Evolutionary conservation across 2,888 invertebrate species (phyloP).

Genomic region (Nowickia ferox): DNA sequence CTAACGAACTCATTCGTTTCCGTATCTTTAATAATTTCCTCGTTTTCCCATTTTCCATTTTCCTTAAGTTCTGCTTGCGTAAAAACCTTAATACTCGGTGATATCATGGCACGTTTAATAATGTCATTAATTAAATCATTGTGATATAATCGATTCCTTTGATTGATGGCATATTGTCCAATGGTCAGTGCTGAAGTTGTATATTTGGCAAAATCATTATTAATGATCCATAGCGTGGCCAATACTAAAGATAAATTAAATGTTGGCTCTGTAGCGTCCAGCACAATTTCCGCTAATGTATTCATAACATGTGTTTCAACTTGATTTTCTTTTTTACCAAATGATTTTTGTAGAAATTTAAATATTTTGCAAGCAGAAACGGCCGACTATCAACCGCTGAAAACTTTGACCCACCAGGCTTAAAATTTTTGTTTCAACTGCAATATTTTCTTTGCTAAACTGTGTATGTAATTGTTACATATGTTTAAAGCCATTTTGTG

Average conservation of each 20-base stretch:
- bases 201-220: slow-evolving; percentile 75
- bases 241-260: slow-evolving; percentile 78
- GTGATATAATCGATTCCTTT: slow-evolving; percentile 73
- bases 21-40: not conserved
- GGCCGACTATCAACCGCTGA: not conserved
- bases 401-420: slow-evolving; percentile 4
- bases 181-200: slow-evolving; percentile 75
- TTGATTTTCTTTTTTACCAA: not conserved
- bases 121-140: slow-evolving; percentile 76
- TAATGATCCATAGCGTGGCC: slow-evolving; percentile 79
- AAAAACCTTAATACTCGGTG: slow-evolving; percentile 55
- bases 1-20: not conserved
- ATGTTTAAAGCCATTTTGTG: slow-evolving; percentile 19
- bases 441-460: slow-evolving; percentile 30
- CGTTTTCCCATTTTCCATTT: not conserved
- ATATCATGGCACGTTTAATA: slow-evolving; percentile 54
- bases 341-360: not conserved
- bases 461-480: slow-evolving; percentile 6
- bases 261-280: slow-evolving; percentile 43
- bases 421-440: slow-evolving; percentile 35
- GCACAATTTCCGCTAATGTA: slow-evolving; percentile 45
- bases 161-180: slow-evolving; percentile 75
- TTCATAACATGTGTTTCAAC: slow-evolving; percentile 22
- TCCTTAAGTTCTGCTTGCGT: slow-evolving; percentile 41
- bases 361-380: not conserved